Base-by-base conservation (phyloP, 2,113 vertebrate genomes). In the Collichthys lucidus region DNA sequence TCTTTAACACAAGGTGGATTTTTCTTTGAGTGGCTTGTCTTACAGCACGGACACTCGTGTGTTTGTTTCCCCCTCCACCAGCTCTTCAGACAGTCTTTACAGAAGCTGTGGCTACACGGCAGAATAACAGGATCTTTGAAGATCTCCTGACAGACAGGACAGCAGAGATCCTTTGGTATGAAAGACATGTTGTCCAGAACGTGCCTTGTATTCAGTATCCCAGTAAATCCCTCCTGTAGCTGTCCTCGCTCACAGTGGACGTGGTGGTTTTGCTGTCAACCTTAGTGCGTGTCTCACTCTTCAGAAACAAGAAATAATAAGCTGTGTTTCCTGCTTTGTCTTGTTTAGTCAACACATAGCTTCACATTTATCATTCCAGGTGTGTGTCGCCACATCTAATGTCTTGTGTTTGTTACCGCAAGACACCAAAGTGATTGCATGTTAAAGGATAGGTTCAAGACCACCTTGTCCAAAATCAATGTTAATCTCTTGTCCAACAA, bases 71-170 rank as follows among this genome's bases (percentile, higher is more conserved):
- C 40, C 0, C 1, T 70, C 88, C 89, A 92, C 85, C 89, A 85
- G 4, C 1, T 44, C 72, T 72, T 49, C 46, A 88, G 29, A 67
- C 81, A 85, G 44, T 8, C 57, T 63, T 70, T 84, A 50, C 77
- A 91, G 79, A 87, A 86, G 64, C 77, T 83, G 87, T 90, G 88
- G 80, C 72, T 82, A 11, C 88, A 92, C 5, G 72, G 65, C 42
- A 89, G 62, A 3, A 87, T 76, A 10, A 90, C 77, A 1, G 83
- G 82, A 11, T 77, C 62, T 16, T n/a, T 17, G 16, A 56, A 72
- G 40, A 67, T 2, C 3, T 89, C 85, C 0, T 47, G 50, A 53
- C 88, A 92, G 50, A 89, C 11, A 0, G 78, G 60, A 74, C 88
- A 88, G n/a, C 1, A 31, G 11, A 84, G 63, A 66, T 88, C 75